Evolutionary conservation across 2,797 vertebrate genomes (phyloP).

Genomic region (Mormyrops attenuatus): DNA sequence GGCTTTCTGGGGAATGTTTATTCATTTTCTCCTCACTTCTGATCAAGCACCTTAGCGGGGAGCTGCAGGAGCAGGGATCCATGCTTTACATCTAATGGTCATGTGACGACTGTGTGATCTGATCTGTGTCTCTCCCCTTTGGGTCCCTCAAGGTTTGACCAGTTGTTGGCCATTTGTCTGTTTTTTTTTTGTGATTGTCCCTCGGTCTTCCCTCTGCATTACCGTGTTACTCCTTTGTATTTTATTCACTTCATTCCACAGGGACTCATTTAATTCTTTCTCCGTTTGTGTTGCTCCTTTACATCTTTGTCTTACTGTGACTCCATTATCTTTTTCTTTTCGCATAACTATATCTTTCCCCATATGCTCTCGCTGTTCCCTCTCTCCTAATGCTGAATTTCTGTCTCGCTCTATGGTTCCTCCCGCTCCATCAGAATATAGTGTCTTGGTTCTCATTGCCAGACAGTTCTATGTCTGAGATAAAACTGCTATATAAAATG

Average conservation of each 20-base stretch:
- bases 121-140: slow-evolving; percentile 6
- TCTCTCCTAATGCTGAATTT: slow-evolving; percentile 24
- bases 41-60: neutral
- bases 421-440: neutral
- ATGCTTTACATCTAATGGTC: neutral
- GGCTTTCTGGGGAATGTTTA: neutral
- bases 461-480: too few relatives aligned
- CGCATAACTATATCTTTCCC: slow-evolving; percentile 30
- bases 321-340: neutral
- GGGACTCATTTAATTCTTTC: slow-evolving; percentile 17
- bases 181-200: neutral
- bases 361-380: neutral
- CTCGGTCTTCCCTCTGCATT: neutral
- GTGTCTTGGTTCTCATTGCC: neutral
- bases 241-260: slow-evolving; percentile 20
- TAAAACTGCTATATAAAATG: neutral
- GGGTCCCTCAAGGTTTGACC: neutral
- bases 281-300: neutral
- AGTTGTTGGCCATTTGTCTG: neutral
- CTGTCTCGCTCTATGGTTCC: slow-evolving; percentile 12
- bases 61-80: neutral
- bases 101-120: neutral
- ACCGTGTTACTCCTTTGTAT: neutral
- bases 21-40: neutral
- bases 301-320: slow-evolving; percentile 26